These are phyloP conservation scores for Fulica atra DNA, from an alignment of 2,113 vertebrate species.

Conservation along the genomic window DNA sequence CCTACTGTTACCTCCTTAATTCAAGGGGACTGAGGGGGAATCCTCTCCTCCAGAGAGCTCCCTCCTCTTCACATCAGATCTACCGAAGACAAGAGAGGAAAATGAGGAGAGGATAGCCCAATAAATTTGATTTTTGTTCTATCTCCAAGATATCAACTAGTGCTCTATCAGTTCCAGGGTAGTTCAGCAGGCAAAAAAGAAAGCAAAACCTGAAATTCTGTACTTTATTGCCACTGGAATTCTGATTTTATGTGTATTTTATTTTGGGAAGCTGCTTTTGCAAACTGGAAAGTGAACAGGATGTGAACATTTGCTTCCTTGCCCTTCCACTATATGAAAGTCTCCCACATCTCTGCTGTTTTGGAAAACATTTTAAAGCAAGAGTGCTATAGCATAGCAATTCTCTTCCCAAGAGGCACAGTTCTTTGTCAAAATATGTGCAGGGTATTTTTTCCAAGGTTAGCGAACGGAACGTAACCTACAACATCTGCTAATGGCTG, in stretches of 20 bases:
- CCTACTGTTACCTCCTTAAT: not conserved
- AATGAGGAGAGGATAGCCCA: not conserved
- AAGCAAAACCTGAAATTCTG: not conserved
- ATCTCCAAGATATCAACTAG: not conserved
- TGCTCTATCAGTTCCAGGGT: not conserved
- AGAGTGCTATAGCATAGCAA: not conserved
- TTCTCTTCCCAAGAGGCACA: not conserved
- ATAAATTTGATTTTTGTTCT: not conserved
- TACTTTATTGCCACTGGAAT: not conserved
- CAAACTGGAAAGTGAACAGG: not conserved
- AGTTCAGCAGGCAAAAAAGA: not conserved
- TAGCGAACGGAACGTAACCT: not conserved
- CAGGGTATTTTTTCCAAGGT: not conserved
- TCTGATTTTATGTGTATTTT: not conserved
- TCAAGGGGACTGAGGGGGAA: not conserved
- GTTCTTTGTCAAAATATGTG: not conserved
- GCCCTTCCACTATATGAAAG: not conserved
- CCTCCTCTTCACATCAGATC: not conserved
- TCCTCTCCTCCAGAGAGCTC: not conserved
- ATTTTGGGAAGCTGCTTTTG: not conserved
- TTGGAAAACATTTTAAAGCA: not conserved
- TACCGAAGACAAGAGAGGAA: not conserved
- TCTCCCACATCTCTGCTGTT: not conserved
- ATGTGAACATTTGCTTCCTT: not conserved
- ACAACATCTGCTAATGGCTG: slow-evolving; percentile 9